These are phyloP conservation scores for Stenurella melanura DNA, from an alignment of 2,888 invertebrate genomes.

Conservation along the genomic window DNA sequence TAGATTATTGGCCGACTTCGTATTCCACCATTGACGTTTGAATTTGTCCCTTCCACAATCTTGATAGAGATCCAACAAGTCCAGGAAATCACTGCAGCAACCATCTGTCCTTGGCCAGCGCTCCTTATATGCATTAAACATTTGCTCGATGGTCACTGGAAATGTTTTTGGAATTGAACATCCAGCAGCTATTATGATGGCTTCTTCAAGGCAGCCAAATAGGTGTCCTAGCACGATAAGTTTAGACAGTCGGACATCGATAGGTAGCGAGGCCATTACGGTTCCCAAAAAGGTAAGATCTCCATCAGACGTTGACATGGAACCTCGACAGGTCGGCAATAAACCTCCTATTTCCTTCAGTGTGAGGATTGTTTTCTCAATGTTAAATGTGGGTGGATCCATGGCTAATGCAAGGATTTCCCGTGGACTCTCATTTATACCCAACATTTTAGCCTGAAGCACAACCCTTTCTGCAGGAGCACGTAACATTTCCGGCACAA, in stretches of 20 bases:
- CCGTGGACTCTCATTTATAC: conserved; percentile 86
- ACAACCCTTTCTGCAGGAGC: conserved; percentile 88
- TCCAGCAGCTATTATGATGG: conserved; percentile 92
- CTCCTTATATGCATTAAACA: conserved; percentile 80
- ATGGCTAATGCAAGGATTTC: conserved; percentile 89
- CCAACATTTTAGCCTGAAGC: conserved; percentile 86
- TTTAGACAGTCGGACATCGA: conserved; percentile 88
- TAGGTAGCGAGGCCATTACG: conserved; percentile 87
- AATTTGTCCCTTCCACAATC: no score
- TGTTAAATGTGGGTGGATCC: conserved; percentile 90
- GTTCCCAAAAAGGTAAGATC: conserved; percentile 90
- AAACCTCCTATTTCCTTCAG: conserved; percentile 93
- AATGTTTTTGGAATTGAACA: conserved; percentile 88
- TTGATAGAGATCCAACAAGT: conserved; percentile 75
- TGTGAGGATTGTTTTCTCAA: conserved; percentile 85
- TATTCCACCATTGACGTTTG: conserved; percentile 78
- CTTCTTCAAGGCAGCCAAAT: conserved; percentile 89
- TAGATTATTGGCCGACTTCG: conserved; percentile 82
- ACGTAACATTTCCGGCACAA: conserved; percentile 85
- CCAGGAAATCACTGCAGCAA: conserved; percentile 89
- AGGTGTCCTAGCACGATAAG: conserved; percentile 90
- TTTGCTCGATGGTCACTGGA: conserved; percentile 72
- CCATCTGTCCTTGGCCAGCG: conserved; percentile 89
- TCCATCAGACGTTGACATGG: conserved; percentile 78
- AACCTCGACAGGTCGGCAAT: conserved; percentile 75